phyloP scores from a whole-genome alignment of 2,113 vertebrate species.

The Megaceryle torquata region DNA sequence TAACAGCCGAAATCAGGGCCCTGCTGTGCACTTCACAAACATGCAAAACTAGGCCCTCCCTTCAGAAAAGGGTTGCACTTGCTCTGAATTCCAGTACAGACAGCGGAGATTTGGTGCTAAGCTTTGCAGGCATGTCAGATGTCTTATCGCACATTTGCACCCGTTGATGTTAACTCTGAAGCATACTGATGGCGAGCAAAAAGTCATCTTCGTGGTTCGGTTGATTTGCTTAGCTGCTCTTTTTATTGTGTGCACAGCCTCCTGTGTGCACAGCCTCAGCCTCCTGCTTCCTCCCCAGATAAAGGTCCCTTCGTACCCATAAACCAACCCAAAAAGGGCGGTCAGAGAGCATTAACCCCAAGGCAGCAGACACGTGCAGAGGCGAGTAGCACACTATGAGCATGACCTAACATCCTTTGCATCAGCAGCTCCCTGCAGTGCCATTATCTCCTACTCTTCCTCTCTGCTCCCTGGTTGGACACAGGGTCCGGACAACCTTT shows the following conservation, averaged over 20 bases:
- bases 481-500: neutral
- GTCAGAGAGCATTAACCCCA: neutral
- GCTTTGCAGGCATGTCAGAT: neutral
- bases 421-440: neutral
- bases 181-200: neutral
- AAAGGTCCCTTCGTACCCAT: neutral
- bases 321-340: neutral
- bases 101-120: neutral
- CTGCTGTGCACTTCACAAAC: constrained; percentile 47
- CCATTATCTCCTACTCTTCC: neutral
- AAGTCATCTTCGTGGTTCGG: neutral
- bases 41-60: neutral
- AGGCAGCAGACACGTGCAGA: neutral
- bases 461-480: neutral
- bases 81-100: neutral
- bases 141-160: neutral
- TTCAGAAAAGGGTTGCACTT: neutral
- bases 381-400: accelerated
- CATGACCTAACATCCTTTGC: neutral
- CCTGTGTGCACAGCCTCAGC: neutral
- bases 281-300: neutral
- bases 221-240: accelerated
- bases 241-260: neutral
- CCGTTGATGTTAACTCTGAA: neutral
- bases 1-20: constrained; percentile 9